Evolutionary conservation across 2,797 vertebrate species (phyloP).

Genomic region (Pristis pectinata): DNA sequence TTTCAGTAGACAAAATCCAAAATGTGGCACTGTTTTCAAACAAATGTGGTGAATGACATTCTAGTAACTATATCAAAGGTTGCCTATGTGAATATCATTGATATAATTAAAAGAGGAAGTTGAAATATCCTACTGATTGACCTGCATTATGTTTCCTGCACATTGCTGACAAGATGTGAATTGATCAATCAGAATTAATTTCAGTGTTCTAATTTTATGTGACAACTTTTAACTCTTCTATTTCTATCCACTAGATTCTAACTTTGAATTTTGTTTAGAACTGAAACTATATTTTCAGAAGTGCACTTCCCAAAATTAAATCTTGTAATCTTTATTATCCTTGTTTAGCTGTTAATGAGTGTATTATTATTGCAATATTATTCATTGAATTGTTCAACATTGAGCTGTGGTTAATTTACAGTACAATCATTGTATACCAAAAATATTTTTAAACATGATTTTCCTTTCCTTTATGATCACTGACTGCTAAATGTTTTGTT

Average conservation of each 20-base stretch:
- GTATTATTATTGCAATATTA: neutral
- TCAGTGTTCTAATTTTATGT: constrained; percentile 82
- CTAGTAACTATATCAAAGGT: constrained; percentile 83
- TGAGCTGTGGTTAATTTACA: neutral
- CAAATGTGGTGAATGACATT: constrained; percentile 98
- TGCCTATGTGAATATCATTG: constrained; percentile 97
- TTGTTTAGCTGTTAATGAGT: neutral
- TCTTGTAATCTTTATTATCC: neutral
- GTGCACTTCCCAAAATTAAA: constrained; percentile 47
- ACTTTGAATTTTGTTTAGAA: constrained; percentile 93
- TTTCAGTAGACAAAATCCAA: constrained; percentile 98
- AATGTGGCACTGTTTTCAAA: constrained; percentile 93
- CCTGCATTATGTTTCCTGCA: constrained; percentile 84
- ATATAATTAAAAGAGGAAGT: constrained; percentile 99
- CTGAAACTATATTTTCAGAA: constrained; percentile 75
- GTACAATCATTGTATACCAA: neutral
- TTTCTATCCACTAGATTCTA: constrained; percentile 86
- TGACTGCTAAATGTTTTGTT: neutral
- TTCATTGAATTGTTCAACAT: neutral
- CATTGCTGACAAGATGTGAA: constrained; percentile 84
- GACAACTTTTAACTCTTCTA: constrained; percentile 84
- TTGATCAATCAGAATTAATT: constrained; percentile 94
- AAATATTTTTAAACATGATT: neutral
- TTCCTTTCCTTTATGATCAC: neutral
- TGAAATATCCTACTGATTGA: constrained; percentile 88